Percentiles rank a stretch among this genome's conserved stretches.
Conservation (phyloP, 2,888 invertebrate genomes). For the Synanthedon andrenaeformis region DNA sequence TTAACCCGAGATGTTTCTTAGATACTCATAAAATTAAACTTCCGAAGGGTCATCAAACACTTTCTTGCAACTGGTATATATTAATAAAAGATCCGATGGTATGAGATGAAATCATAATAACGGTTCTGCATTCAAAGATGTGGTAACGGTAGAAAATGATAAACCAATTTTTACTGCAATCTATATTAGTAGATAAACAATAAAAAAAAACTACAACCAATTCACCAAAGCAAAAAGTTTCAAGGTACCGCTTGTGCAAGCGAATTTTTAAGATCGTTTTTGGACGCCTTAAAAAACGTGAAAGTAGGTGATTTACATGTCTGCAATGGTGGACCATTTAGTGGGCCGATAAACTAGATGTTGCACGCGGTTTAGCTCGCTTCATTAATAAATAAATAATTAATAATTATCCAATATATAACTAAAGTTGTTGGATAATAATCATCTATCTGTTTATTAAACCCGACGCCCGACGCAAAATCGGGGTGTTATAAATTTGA, state of each 20-base stretch:
- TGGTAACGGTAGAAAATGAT: slow-evolving; percentile 20
- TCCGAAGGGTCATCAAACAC: slow-evolving; percentile 18
- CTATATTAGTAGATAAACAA: slow-evolving; percentile 14
- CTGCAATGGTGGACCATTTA: no score
- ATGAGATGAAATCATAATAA: slow-evolving; percentile 10
- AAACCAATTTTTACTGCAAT: slow-evolving; percentile 14
- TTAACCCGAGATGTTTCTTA: not conserved
- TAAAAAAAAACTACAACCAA: slow-evolving; percentile 1
- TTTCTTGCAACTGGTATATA: slow-evolving; percentile 22
- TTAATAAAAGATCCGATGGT: slow-evolving; percentile 7
- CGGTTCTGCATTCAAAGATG: slow-evolving; percentile 8
- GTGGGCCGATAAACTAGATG: no score
- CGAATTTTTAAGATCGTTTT: slow-evolving; percentile 5
- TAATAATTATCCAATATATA: no score
- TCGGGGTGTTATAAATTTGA: no score
- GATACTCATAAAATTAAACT: slow-evolving; percentile 4
- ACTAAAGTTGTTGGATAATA: no score
- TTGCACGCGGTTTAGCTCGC: no score
- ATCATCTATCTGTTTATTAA: no score
- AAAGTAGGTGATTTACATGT: slow-evolving; percentile 5
- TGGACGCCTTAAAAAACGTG: slow-evolving; percentile 3
- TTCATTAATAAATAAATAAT: no score
- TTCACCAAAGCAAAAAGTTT: slow-evolving; percentile 8
- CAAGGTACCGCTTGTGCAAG: slow-evolving; percentile 9
- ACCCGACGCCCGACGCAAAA: no score